Percentiles rank a stretch among this genome's conserved stretches.
Conservation (phyloP, 30 jellyfish, hydroid and myxozoan genomes). For the Cassiopea xamachana region DNA sequence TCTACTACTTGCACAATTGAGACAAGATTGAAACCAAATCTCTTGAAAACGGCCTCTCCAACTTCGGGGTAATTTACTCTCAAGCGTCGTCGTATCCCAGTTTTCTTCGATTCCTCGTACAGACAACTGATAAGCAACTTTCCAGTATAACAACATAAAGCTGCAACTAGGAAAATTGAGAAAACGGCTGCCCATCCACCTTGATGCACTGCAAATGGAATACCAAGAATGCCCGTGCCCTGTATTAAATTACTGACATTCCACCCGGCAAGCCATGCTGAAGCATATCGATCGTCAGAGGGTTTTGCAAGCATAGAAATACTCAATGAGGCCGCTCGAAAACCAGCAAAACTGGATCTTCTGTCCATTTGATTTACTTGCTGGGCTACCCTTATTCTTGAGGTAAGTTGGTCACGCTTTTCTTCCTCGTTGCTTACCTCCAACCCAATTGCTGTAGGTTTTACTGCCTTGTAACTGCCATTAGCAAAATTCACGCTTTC, state of each 20-base stretch:
- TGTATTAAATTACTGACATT: conserved; percentile 92
- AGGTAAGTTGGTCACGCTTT: conserved; percentile 31
- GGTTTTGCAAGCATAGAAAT: conserved; percentile 92
- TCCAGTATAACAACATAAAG: conserved; percentile 92
- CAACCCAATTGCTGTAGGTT: conserved; percentile 40
- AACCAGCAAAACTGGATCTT: conserved; percentile 46
- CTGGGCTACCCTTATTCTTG: conserved; percentile 41
- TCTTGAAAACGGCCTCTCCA: conserved; percentile 87
- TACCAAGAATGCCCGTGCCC: conserved; percentile 94
- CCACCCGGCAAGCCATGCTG: conserved; percentile 98
- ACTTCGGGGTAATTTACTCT: conserved; percentile 94
- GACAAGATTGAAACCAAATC: conserved; percentile 71
- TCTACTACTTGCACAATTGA: conserved; percentile 78
- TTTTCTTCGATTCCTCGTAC: conserved; percentile 89
- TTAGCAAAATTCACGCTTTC: conserved; percentile 57
- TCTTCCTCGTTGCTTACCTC: conserved; percentile 41
- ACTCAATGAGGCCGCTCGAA: conserved; percentile 89
- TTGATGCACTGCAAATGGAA: conserved; percentile 82
- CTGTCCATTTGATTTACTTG: conserved; percentile 2
- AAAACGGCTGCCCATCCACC: conserved; percentile 99
- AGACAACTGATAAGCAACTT: conserved; percentile 83
- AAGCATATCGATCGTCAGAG: conserved; percentile 91
- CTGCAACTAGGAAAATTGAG: conserved; percentile 86
- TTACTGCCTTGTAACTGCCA: conserved; percentile 58
- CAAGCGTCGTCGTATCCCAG: conserved; percentile 74